These are phyloP conservation scores for Barnardius zonarius DNA, from an alignment of 2,113 vertebrate species.

Conservation along the genomic window DNA sequence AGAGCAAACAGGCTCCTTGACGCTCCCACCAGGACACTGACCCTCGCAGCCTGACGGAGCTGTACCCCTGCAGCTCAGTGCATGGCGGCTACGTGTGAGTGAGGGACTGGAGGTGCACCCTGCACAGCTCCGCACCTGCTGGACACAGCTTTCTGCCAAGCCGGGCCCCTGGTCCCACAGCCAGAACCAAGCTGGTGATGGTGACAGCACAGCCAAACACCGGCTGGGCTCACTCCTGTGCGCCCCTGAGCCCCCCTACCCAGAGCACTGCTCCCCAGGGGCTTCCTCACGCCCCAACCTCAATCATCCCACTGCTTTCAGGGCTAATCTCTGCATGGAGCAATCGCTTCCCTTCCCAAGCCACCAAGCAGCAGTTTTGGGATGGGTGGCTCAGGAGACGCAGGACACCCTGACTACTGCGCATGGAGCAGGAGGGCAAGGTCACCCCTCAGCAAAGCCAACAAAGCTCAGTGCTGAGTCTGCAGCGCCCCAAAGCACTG, in stretches of 20 bases:
- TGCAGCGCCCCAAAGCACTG: background rate
- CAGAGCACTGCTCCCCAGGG: background rate
- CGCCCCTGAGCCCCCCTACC: background rate
- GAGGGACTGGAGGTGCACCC: background rate
- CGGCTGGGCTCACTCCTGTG: background rate
- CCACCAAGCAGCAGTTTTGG: background rate
- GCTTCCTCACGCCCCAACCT: background rate
- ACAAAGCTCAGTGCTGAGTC: rapidly evolving
- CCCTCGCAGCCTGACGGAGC: background rate
- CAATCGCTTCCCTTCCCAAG: background rate
- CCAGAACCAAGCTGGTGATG: background rate
- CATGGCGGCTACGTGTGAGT: rapidly evolving
- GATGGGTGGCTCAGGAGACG: rapidly evolving
- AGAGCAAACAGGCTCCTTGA: background rate
- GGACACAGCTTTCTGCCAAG: rapidly evolving
- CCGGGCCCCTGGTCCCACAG: too few species aligned
- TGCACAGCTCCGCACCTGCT: background rate
- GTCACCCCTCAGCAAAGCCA: background rate
- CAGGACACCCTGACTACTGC: background rate
- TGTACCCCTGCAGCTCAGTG: background rate
- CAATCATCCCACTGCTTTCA: background rate
- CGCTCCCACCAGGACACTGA: background rate
- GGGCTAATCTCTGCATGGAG: background rate
- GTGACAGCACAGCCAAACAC: background rate
- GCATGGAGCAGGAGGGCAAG: background rate